These are phyloP conservation scores for Avahi laniger DNA, from an alignment of 2,797 vertebrate genomes.

Conservation along the genomic window DNA sequence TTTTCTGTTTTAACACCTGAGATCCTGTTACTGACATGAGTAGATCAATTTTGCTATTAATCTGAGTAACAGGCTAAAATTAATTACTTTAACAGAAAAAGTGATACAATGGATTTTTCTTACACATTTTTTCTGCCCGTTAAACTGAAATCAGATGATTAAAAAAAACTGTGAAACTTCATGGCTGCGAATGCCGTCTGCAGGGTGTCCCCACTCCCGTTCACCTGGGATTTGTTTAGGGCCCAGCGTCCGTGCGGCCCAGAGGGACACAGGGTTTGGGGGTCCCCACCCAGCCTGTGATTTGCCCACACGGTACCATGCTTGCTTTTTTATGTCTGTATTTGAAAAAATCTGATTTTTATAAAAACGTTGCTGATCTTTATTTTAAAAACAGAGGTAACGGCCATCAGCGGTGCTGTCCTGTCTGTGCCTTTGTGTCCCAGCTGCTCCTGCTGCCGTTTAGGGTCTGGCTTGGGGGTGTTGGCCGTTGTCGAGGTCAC, in stretches of 20 bases:
- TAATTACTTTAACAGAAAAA: not conserved
- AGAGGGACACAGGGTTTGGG: not conserved
- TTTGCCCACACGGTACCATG: rapidly evolving
- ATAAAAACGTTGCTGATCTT: not conserved
- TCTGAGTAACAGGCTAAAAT: not conserved
- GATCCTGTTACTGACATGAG: not conserved
- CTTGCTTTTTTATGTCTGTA: not conserved
- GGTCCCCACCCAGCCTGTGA: not conserved
- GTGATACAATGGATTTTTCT: not conserved
- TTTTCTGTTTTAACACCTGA: not conserved
- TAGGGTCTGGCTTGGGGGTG: not conserved
- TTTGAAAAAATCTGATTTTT: not conserved
- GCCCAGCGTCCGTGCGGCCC: no score
- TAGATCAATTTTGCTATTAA: not conserved
- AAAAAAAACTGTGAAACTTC: not conserved
- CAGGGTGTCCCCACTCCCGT: no score
- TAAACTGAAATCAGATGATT: not conserved
- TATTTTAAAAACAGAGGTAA: not conserved
- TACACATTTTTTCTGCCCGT: not conserved
- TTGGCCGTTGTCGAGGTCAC: not conserved
- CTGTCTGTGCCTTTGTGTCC: rapidly evolving
- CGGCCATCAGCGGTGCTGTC: rapidly evolving
- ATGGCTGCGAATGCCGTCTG: not conserved
- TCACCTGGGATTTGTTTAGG: rapidly evolving
- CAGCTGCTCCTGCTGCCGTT: rapidly evolving